phyloP scores from a whole-genome alignment of 2,113 vertebrate genomes.

The Tetrax tetrax region DNA sequence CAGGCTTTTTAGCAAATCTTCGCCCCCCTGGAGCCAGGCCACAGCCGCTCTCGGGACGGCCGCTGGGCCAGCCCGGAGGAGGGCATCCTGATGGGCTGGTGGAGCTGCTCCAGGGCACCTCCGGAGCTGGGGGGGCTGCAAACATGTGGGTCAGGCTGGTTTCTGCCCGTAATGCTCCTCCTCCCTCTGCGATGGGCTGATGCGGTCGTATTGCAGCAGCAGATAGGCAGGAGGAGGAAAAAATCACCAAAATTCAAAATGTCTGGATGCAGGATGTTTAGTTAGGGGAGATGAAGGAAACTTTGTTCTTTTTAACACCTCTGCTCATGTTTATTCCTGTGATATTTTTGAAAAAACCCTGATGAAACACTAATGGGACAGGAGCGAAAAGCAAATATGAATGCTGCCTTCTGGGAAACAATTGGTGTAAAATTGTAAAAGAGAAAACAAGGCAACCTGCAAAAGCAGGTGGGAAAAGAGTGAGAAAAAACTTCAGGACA shows the following conservation, averaged over 20 bases:
- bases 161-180: neutral
- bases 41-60: accelerated
- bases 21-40: accelerated
- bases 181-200: neutral
- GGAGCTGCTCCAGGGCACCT: neutral
- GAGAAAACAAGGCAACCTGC: neutral
- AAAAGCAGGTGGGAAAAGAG: neutral
- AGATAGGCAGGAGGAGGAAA: neutral
- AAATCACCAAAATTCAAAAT: neutral
- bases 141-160: neutral
- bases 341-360: neutral
- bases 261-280: neutral
- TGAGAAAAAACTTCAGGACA: neutral
- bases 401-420: neutral
- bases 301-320: neutral
- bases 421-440: neutral
- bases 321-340: neutral
- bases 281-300: neutral
- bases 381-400: neutral
- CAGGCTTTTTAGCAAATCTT: neutral
- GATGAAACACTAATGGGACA: neutral
- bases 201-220: neutral
- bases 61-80: accelerated
- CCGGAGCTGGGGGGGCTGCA: neutral
- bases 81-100: neutral